Base-by-base conservation (phyloP, 2,888 invertebrate species). In the Tinea trinotella region DNA sequence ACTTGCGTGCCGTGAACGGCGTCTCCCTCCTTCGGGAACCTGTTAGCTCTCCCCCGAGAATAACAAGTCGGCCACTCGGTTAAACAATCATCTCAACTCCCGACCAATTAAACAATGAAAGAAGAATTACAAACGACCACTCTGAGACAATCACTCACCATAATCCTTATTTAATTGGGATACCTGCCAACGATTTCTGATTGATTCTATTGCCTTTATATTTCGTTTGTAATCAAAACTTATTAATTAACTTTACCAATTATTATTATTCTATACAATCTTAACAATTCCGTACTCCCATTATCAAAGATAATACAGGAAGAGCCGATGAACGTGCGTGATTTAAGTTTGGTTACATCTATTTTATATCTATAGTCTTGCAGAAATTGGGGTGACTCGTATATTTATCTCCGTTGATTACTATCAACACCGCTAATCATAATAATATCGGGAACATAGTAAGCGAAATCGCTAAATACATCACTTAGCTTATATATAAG, bases 21-120 rank as follows among this genome's bases (percentile, higher is more conserved):
- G 22, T 24, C 50, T 18, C 50, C 48, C 48, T 24, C 50, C 19
- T 18, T 19, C 24, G 13, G 24, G 22, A 24, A 50, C 50, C 50
- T 24, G 24, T 24, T 50, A 50, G 50, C 50, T 24, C 50, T 24
- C 50, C 50, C 15, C 15, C 19, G 24, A 20, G 24, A 50, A 50
- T 24, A 50, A 50, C 50, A 50, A 50, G 22, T 50, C 50, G 12
- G 24, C 15, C 50, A 24, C 50, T 50, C 50, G 50, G 50, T 50
- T 50, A 50, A 50, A 50, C 50, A 50, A 50, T 50, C 50, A 50
- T 46, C 46, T 46, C 18, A 19, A 19, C 19, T 40, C 46, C 46
- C 46, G 46, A 50, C 22, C 50, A 50, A 50, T 50, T 50, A 50
- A 50, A 50, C 24, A 50, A 50, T 50, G 12, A 50, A 50, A 50